Conservation (phyloP, 2,113 vertebrate genomes). For the Columba livia region DNA sequence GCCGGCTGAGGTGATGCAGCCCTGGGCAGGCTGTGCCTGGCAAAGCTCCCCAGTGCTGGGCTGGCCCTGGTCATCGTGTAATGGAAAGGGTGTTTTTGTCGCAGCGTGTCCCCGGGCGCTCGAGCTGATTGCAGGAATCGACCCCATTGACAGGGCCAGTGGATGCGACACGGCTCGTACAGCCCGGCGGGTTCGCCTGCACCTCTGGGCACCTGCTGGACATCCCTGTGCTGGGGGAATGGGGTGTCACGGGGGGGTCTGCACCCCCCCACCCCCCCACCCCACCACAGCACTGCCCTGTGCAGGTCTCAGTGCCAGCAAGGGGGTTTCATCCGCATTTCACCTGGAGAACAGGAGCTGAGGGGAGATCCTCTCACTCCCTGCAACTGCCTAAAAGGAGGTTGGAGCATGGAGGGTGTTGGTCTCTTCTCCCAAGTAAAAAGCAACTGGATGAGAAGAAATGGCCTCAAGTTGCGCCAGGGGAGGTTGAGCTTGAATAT, state of each 20-base stretch:
- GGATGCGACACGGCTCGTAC: neutral
- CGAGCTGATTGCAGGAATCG: constrained; percentile 47
- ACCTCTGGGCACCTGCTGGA: neutral
- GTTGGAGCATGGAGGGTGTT: too few relatives aligned
- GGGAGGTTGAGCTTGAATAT: too few relatives aligned
- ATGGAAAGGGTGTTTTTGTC: constrained; percentile 54
- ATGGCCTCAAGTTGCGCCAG: too few relatives aligned
- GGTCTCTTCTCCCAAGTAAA: too few relatives aligned
- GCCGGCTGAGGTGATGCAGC: neutral
- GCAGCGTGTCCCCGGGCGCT: neutral
- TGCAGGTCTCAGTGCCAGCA: neutral
- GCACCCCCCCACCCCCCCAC: rapidly evolving
- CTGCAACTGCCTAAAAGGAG: too few relatives aligned
- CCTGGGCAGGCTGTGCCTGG: neutral
- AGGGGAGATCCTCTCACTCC: too few relatives aligned
- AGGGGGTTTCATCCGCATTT: neutral
- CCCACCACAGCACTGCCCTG: rapidly evolving
- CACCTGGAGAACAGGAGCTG: too few relatives aligned
- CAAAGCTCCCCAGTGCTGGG: neutral
- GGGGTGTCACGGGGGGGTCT: rapidly evolving
- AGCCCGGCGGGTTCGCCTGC: rapidly evolving
- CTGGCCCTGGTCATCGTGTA: neutral
- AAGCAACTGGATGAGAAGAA: too few relatives aligned
- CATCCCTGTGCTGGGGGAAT: neutral
- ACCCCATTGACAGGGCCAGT: neutral